These are phyloP conservation scores for Corbicula japonica DNA, from an alignment of 2,888 invertebrate species.

Conservation along the genomic window DNA sequence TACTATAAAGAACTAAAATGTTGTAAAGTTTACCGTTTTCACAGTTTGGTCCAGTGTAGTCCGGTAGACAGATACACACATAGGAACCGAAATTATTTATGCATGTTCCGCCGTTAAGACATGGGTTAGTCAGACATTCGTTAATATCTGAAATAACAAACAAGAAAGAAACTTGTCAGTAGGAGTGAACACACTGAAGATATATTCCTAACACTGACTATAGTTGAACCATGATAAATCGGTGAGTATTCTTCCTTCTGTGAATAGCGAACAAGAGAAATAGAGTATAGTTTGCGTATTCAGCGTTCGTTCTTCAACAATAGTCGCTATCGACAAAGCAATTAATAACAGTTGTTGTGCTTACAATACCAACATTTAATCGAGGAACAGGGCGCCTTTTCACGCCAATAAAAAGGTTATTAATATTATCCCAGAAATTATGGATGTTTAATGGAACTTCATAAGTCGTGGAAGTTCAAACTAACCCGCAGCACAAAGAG, in stretches of 20 bases:
- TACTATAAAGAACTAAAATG: too few relatives aligned
- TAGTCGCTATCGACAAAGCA: too few relatives aligned
- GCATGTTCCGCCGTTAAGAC: slow-evolving; percentile 97
- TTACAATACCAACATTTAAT: background rate
- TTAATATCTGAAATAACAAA: slow-evolving; percentile 89
- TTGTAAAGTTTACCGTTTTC: slow-evolving; percentile 88
- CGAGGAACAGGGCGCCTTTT: too few relatives aligned
- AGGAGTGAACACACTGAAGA: background rate
- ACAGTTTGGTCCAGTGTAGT: slow-evolving; percentile 91
- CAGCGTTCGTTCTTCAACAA: too few relatives aligned
- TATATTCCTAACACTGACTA: too few relatives aligned
- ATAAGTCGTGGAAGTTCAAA: background rate
- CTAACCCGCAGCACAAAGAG: slow-evolving; percentile 71
- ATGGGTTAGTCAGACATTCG: slow-evolving; percentile 97
- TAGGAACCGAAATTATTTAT: slow-evolving; percentile 89
- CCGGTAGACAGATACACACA: slow-evolving; percentile 87
- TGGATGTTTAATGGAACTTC: background rate
- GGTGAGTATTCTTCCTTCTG: too few relatives aligned
- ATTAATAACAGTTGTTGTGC: too few relatives aligned
- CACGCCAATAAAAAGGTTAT: background rate
- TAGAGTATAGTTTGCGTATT: too few relatives aligned
- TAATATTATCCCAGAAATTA: background rate
- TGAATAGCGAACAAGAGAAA: too few relatives aligned
- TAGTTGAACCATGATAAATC: too few relatives aligned
- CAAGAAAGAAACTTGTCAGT: background rate